phyloP scores from a whole-genome alignment of 2,113 vertebrate species.

The Rousettus leschenaultii region DNA sequence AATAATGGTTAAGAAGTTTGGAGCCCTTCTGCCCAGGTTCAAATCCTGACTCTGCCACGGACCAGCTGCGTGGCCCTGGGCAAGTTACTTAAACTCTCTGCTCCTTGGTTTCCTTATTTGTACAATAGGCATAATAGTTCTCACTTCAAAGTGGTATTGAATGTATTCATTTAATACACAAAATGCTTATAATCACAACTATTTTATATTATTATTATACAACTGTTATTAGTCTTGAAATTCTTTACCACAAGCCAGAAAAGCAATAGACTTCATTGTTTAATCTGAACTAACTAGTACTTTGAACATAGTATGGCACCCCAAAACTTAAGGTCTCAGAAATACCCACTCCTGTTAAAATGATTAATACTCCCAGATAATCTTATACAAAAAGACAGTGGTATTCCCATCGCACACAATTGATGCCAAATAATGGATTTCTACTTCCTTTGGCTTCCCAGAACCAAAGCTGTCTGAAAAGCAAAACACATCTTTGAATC shows the following conservation, averaged over 20 bases:
- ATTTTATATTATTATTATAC: not conserved
- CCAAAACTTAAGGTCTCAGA: not conserved
- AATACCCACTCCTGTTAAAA: not conserved
- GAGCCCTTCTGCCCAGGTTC: not conserved
- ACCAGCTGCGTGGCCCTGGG: not conserved
- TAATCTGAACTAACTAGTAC: not conserved
- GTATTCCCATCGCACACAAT: not conserved
- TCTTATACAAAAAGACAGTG: not conserved
- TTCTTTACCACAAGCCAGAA: not conserved
- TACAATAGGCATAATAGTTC: not conserved
- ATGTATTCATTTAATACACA: not conserved
- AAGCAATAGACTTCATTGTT: not conserved
- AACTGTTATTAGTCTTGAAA: not conserved
- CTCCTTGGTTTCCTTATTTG: not conserved
- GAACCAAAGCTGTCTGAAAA: constrained; percentile 8
- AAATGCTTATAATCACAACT: not conserved
- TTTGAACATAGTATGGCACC: not conserved
- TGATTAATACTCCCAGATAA: not conserved
- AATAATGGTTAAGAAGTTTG: not conserved
- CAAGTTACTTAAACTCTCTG: constrained; percentile 1
- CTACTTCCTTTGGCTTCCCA: not conserved
- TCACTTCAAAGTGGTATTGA: not conserved
- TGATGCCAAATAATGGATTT: not conserved
- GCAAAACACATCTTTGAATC: no score
- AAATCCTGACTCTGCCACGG: not conserved